Conservation (phyloP, 2,113 vertebrate species). For the Trematocara stigmaticum region DNA sequence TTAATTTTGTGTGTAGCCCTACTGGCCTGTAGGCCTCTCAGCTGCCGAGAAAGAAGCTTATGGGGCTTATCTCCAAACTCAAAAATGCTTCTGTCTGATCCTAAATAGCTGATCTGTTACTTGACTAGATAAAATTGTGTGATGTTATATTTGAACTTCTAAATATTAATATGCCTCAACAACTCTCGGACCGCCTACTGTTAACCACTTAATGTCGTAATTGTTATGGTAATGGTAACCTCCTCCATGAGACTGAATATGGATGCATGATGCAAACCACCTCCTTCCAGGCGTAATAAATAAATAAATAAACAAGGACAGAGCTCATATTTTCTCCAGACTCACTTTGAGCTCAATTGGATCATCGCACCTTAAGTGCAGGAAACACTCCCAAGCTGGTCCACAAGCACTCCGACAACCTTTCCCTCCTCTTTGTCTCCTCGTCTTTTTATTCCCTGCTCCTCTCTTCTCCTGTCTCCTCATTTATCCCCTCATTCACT, state of each 20-base stretch:
- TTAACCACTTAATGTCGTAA: neutral
- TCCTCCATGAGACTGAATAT: neutral
- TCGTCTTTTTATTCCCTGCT: neutral
- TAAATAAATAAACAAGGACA: neutral
- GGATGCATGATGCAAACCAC: neutral
- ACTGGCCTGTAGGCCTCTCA: too few species aligned
- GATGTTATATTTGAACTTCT: neutral
- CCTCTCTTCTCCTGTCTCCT: neutral
- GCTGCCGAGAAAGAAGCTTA: too few species aligned
- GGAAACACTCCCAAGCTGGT: slow-evolving; percentile 18
- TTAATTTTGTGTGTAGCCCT: too few species aligned
- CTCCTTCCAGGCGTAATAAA: neutral
- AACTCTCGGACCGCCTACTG: neutral
- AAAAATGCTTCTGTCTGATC: too few species aligned
- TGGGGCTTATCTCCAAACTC: too few species aligned
- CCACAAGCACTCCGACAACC: neutral
- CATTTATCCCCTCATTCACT: neutral
- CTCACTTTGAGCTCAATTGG: neutral
- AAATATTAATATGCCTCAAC: neutral
- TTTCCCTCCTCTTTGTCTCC: neutral
- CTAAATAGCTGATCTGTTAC: too few species aligned
- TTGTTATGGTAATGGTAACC: neutral
- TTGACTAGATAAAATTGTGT: neutral
- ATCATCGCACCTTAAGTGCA: slow-evolving; percentile 33
- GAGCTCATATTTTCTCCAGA: neutral